Percentiles rank a stretch among this genome's conserved stretches.
Conservation (phyloP, 2,888 invertebrate genomes). For the Zootermopsis nevadensis region DNA sequence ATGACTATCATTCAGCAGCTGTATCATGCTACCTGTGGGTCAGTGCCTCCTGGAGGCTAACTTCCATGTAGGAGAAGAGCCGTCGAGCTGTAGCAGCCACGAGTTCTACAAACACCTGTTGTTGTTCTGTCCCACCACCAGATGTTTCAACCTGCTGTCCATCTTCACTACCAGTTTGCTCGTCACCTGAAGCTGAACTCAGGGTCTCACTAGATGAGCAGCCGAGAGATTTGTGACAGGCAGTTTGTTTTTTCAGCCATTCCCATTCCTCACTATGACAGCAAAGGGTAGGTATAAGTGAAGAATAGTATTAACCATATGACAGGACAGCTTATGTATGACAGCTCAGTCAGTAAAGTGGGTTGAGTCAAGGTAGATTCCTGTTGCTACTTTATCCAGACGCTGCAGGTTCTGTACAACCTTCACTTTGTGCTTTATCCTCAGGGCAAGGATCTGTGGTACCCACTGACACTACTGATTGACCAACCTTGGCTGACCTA, state of each 20-base stretch:
- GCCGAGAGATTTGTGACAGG: constrained; percentile 51
- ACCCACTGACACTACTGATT: too few relatives aligned
- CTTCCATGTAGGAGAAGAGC: constrained; percentile 84
- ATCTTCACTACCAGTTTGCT: constrained; percentile 59
- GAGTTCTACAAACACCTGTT: constrained; percentile 82
- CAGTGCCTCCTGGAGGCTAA: constrained; percentile 75
- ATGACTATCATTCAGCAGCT: too few relatives aligned
- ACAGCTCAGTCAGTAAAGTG: too few relatives aligned
- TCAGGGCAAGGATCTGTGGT: too few relatives aligned
- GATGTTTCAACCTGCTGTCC: constrained; percentile 59
- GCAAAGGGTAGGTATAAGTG: too few relatives aligned
- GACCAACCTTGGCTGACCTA: too few relatives aligned
- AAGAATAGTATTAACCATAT: too few relatives aligned
- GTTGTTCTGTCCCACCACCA: constrained; percentile 73
- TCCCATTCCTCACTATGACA: constrained; percentile 93
- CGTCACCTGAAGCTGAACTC: constrained; percentile 59
- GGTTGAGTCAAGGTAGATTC: too few relatives aligned
- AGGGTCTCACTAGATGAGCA: constrained; percentile 44
- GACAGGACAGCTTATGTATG: too few relatives aligned
- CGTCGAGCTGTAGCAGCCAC: constrained; percentile 80
- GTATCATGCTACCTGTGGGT: constrained; percentile 66
- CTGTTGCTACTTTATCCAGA: too few relatives aligned
- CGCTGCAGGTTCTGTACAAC: too few relatives aligned
- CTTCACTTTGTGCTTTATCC: too few relatives aligned
- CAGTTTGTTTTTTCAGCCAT: constrained; percentile 73